Conservation (phyloP, 2,113 vertebrate genomes). For the Caloenas nicobarica region DNA sequence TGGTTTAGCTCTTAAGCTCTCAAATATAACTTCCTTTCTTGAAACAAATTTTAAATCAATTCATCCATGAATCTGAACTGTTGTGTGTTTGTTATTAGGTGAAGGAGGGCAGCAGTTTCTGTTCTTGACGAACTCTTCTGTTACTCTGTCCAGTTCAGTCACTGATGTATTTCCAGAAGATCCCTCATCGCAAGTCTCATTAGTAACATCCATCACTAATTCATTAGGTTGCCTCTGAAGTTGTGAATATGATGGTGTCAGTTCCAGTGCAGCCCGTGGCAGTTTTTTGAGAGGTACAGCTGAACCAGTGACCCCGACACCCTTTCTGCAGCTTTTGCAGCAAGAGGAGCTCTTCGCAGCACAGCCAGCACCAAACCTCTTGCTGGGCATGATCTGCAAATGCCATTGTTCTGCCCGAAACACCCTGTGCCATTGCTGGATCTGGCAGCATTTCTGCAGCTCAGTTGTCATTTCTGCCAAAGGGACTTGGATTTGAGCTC, state of each 20-base stretch:
- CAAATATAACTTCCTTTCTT: background rate
- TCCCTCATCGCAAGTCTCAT: background rate
- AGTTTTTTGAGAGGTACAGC: background rate
- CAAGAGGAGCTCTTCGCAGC: background rate
- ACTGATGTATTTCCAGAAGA: background rate
- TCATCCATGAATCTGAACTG: background rate
- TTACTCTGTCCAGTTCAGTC: background rate
- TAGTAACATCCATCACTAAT: background rate
- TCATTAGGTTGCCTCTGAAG: background rate
- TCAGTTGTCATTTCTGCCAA: background rate
- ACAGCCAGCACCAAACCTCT: background rate
- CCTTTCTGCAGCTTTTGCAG: background rate
- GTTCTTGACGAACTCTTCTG: background rate
- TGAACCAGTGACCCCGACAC: background rate
- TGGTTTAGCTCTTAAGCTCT: background rate
- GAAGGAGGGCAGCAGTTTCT: background rate
- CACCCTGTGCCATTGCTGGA: background rate
- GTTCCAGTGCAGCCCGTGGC: accelerated
- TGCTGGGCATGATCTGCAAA: accelerated
- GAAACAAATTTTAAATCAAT: background rate
- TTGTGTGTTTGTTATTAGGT: background rate
- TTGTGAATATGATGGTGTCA: background rate
- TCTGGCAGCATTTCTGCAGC: background rate
- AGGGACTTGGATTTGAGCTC: background rate
- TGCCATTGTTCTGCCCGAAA: accelerated